Base-by-base conservation (phyloP, 2,113 vertebrate species). In the Urocolius indicus region DNA sequence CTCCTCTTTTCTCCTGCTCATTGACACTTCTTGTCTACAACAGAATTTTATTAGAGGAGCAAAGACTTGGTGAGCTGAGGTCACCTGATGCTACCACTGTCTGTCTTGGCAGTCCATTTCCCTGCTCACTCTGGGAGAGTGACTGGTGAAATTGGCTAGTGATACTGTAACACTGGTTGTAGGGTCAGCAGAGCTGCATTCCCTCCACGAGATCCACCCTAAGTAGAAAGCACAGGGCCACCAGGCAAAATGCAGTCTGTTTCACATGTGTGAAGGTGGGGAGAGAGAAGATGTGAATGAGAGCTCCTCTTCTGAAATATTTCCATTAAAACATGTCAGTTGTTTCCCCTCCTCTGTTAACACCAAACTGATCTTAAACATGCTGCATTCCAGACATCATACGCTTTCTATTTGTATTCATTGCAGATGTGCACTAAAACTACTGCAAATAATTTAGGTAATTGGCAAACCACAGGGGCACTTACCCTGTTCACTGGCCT, bases 401-500 rank as follows among this genome's bases (percentile, higher is more conserved):
- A 83, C 96, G 92, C 88, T 98, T 95, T 94, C 77, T 96, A 98
- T 98, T 97, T 98, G 97, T 97, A 98, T 98, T 97, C 98, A 87
- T 89, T 95, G 96, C 95, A 91, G 96, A 95, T 91, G 87, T 95
- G 92, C 89, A 69, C 91, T 97, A 96, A 97, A 97, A 97, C 95
- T 97, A 97, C 94, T n/a, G 95, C 94, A 94, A 97, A 98, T 98
- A 98, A 98, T 98, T 97, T 97, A 97, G 96, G 97, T 98, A 98
- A 98, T 97, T 98, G 98, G 96, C 96, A 97, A 98, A 97, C 97
- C 97, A 96, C 97, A 97, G 98, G 97, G 96, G 94, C 94, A 97
- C 96, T 98, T 97, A 96, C 91, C 91, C 89, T 95, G 95, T 95
- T 98, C 97, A 96, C 96, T 96, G 97, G 97, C 97, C 97, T 98